A percentile compares a stretch with the other conserved stretches of the same genome.
phyloP scores from a whole-genome alignment of 1,140 invertebrate species.

The Mycetomoellerius zeteki region DNA sequence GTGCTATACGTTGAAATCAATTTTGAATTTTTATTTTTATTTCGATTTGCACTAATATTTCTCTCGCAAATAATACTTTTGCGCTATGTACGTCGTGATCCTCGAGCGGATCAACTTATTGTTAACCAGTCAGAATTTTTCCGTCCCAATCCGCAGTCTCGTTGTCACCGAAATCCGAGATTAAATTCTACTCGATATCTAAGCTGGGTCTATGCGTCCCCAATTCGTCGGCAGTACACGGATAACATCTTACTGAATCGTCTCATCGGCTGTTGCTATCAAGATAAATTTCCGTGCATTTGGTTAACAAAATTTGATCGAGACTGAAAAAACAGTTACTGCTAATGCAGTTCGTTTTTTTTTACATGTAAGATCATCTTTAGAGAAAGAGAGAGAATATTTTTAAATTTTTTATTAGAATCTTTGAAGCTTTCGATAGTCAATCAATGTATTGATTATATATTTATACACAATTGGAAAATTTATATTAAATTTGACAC shows the following conservation, averaged over 20 bases:
- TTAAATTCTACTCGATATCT: conserved; percentile 57
- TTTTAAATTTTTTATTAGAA: not conserved
- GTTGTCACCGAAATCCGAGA: conserved; percentile 35
- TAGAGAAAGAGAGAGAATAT: not conserved
- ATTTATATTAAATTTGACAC: no score
- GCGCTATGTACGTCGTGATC: not conserved
- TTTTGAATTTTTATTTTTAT: conserved; percentile 11
- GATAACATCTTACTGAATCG: conserved; percentile 51
- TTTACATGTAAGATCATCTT: not conserved
- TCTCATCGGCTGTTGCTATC: not conserved
- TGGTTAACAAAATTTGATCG: conserved; percentile 57
- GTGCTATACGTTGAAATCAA: not conserved
- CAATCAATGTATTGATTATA: not conserved
- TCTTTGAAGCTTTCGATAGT: not conserved
- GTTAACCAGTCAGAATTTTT: conserved; percentile 38
- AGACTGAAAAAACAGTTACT: not conserved
- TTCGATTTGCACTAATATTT: not conserved
- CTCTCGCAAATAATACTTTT: not conserved
- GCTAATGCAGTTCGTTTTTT: conserved; percentile 18
- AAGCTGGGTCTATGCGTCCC: conserved; percentile 3
- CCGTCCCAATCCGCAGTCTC: not conserved
- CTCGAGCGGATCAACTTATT: conserved; percentile 5
- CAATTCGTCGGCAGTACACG: conserved; percentile 45
- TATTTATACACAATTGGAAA: not conserved
- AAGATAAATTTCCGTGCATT: conserved; percentile 56